Evolutionary conservation across 2,888 invertebrate species (phyloP).

Genomic region (Pheosia gnoma): DNA sequence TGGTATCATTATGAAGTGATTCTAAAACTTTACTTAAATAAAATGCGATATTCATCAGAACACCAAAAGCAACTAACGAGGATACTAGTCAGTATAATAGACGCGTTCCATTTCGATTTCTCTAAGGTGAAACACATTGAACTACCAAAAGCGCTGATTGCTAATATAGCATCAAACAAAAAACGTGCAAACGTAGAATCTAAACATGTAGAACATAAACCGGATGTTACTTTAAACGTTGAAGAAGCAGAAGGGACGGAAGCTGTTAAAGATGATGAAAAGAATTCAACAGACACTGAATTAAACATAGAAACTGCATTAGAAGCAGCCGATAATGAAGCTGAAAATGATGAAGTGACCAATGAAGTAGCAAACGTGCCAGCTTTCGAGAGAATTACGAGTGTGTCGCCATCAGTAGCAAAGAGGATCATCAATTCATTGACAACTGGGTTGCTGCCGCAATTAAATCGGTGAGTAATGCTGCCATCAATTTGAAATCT

Average conservation of each 20-base stretch:
- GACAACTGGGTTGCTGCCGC: slow-evolving; percentile 89
- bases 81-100: slow-evolving; percentile 90
- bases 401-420: slow-evolving; percentile 88
- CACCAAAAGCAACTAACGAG: slow-evolving; percentile 93
- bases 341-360: slow-evolving; percentile 53
- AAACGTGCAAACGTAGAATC: slow-evolving; percentile 37
- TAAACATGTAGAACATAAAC: slow-evolving; percentile 28
- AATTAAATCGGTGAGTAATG: slow-evolving; percentile 86
- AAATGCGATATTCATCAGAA: slow-evolving; percentile 88
- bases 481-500: no score
- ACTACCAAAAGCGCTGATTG: slow-evolving; percentile 63
- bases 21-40: slow-evolving; percentile 90
- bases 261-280: slow-evolving; percentile 27
- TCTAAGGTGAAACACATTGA: slow-evolving; percentile 81
- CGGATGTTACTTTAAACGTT: slow-evolving; percentile 38
- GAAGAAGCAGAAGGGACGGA: slow-evolving; percentile 20
- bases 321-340: slow-evolving; percentile 70
- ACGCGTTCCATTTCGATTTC: slow-evolving; percentile 96
- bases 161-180: slow-evolving; percentile 48
- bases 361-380: slow-evolving; percentile 61
- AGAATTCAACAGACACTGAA: slow-evolving; percentile 46
- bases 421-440: slow-evolving; percentile 90
- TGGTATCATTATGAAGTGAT: slow-evolving; percentile 96
- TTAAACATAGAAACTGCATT: slow-evolving; percentile 59
- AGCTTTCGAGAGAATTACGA: slow-evolving; percentile 74